Base-by-base conservation (phyloP, 2,797 vertebrate species). In the Acanthis flammea region DNA sequence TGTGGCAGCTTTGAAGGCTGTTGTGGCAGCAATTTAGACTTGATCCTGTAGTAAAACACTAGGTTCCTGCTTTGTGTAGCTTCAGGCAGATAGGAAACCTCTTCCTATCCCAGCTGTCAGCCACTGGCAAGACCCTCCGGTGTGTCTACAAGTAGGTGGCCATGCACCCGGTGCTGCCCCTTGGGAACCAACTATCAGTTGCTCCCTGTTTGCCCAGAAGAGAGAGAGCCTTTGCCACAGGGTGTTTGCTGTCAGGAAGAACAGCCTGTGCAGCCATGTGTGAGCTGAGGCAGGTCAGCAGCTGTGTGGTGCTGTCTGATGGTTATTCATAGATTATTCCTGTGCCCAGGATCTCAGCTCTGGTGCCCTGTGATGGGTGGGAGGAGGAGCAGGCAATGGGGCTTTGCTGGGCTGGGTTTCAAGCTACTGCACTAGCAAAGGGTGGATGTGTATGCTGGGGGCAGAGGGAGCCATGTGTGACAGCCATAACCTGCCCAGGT, bases 131-230 rank as follows among this genome's bases (percentile, higher is more conserved):
- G 89, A 67, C 41, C 63, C 48, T 24, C 28, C 1, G 5, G 31
- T 0, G 1, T 35, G 18, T 48, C 3, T 31, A 22, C 16, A 28
- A 51, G 51, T 51, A n/a, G 55, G 13, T 39, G 62, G 15, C 67
- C 5, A 0, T 5, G 14, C 28, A 62, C 19, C 19, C 2, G 0
- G 15, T 25, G 24, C 17, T 79, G 37, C 53, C 67, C 55, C 30
- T 2, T 13, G 60, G 67, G 81, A 96, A 74, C 37, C 31, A 35
- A 35, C 35, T 63, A 6, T 15, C 53, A 77, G 44, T 81, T 76
- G 48, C 30, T 91, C 37, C 42, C 45, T 63, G n/a, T 92, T 90
- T 77, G 47, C 53, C 30, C 23, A 19, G 70, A 88, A 53, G 50
- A 76, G 72, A 71, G 70, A 15, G 10, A 74, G 35, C 50, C 51